Percentiles rank a stretch among this genome's conserved stretches.
These are phyloP conservation scores for Amphibalanus amphitrite DNA, from an alignment of 1,140 invertebrate genomes.

Conservation along the genomic window DNA sequence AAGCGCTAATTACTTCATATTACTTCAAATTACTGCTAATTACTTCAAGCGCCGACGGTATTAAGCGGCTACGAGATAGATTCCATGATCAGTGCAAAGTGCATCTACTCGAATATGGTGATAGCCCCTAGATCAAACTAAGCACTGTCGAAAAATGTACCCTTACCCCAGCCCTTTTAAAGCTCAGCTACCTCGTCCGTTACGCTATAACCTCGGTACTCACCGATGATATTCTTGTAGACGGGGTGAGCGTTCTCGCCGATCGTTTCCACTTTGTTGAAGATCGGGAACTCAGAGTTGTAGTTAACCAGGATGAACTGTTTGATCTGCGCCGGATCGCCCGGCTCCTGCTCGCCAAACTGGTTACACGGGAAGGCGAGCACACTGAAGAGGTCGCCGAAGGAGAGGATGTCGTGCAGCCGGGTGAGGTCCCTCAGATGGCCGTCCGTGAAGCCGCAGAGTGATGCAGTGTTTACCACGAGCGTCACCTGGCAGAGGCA, in stretches of 20 bases:
- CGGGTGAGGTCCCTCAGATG: constrained; percentile 33
- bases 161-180: too few species aligned
- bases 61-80: too few species aligned
- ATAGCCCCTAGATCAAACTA: too few species aligned
- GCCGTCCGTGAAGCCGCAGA: constrained; percentile 37
- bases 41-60: too few species aligned
- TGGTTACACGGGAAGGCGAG: constrained; percentile 41
- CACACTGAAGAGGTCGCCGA: constrained; percentile 22
- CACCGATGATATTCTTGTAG: constrained; percentile 33
- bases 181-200: too few species aligned
- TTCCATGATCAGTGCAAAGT: too few species aligned
- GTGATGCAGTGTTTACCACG: constrained; percentile 39
- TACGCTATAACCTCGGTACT: too few species aligned
- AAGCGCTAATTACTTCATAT: too few species aligned
- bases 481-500: constrained; percentile 26
- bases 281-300: constrained; percentile 29
- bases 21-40: too few species aligned
- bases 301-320: constrained; percentile 26
- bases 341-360: constrained; percentile 36
- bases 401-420: constrained; percentile 30
- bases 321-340: constrained; percentile 26
- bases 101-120: too few species aligned
- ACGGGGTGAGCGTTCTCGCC: constrained; percentile 36
- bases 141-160: too few species aligned
- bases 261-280: constrained; percentile 38